Percentiles rank a stretch among this genome's conserved stretches.
Evolutionary conservation across 2,888 invertebrate genomes (phyloP).

Genomic region (Zelleria hepariella): DNA sequence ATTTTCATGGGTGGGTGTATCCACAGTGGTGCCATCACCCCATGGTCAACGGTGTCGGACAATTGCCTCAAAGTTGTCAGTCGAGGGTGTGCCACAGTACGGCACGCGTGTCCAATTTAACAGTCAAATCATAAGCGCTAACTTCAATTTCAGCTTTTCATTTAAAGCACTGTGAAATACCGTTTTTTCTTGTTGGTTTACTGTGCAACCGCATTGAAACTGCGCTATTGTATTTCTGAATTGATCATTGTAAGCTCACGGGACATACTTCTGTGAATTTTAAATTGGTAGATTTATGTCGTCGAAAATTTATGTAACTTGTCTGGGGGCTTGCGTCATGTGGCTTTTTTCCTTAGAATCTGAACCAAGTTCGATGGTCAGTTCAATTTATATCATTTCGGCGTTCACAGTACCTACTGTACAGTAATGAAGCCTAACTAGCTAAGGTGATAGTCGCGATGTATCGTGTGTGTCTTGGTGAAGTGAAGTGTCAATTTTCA

Average conservation of each 20-base stretch:
- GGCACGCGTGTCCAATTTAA: conserved; percentile 11
- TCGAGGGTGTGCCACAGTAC: conserved; percentile 26
- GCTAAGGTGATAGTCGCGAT: not conserved
- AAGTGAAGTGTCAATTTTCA: conserved; percentile 3
- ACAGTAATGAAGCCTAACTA: not conserved
- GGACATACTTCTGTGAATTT: not conserved
- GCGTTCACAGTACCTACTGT: not conserved
- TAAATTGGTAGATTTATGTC: not conserved
- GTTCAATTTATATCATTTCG: conserved; percentile 16
- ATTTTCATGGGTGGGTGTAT: conserved; percentile 17
- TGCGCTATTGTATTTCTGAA: too few species aligned
- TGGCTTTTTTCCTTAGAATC: not conserved
- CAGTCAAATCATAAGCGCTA: too few species aligned
- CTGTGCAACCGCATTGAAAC: too few species aligned
- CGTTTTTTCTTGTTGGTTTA: too few species aligned
- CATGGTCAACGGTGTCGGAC: conserved; percentile 27
- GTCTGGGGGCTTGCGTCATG: not conserved
- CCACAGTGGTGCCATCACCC: conserved; percentile 31
- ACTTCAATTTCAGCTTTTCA: not conserved
- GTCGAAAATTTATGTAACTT: conserved; percentile 8
- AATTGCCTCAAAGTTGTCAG: conserved; percentile 33
- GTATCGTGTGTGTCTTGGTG: not conserved
- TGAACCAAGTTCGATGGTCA: conserved; percentile 21
- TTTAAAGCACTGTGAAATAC: not conserved
- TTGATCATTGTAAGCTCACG: not conserved